phyloP scores from a whole-genome alignment of 1,140 invertebrate genomes.

The Idris sp. region DNA sequence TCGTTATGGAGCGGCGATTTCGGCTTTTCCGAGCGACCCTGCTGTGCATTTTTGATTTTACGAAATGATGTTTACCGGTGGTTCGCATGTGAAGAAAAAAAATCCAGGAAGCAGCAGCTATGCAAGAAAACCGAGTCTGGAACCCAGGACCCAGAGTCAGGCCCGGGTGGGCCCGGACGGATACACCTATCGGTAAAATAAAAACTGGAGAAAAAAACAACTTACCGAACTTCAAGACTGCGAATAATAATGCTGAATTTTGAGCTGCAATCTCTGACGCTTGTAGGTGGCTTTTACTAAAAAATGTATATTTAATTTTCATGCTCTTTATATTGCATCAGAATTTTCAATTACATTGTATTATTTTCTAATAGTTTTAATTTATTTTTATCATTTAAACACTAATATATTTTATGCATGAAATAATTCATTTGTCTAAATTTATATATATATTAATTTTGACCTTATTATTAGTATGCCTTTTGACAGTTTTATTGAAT shows the following conservation, averaged over 20 bases:
- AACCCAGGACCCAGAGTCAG: slow-evolving; percentile 64
- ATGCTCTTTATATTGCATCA: too few species aligned
- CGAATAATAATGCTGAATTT: slow-evolving; percentile 21
- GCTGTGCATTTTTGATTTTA: slow-evolving; percentile 1
- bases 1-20: slow-evolving; percentile 45
- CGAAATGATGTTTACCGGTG: slow-evolving; percentile 80
- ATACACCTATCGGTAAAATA: slow-evolving; percentile 74
- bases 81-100: slow-evolving; percentile 77
- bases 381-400: too few species aligned
- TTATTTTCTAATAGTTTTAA: too few species aligned
- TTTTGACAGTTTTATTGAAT: too few species aligned
- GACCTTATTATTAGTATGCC: too few species aligned
- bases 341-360: too few species aligned
- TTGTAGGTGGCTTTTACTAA: slow-evolving; percentile 18
- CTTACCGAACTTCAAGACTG: too few species aligned
- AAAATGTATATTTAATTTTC: too few species aligned
- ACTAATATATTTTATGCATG: too few species aligned
- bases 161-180: slow-evolving; percentile 66
- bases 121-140: slow-evolving; percentile 67
- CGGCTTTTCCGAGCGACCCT: slow-evolving; percentile 12
- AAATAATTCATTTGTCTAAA: too few species aligned
- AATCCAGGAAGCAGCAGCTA: slow-evolving; percentile 69
- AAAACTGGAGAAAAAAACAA: too few species aligned
- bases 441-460: too few species aligned
- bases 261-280: neutral